Evolutionary conservation across 2,113 vertebrate species (phyloP).

Genomic region (Thalassoma bifasciatum): DNA sequence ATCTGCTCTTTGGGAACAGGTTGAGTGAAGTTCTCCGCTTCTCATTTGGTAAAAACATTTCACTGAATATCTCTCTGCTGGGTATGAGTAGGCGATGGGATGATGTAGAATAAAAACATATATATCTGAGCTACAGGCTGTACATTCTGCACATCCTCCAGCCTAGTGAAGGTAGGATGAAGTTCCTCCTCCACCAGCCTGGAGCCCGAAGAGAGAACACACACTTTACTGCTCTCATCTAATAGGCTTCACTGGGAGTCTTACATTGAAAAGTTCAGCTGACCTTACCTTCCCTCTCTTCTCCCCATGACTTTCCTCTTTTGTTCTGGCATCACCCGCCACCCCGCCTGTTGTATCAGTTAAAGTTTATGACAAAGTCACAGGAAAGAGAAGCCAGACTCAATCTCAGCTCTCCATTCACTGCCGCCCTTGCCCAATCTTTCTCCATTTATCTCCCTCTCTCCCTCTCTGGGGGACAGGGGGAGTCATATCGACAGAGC

Average conservation of each 20-base stretch:
- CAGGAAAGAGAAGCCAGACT: conserved; percentile 28
- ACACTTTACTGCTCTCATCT: conserved; percentile 7
- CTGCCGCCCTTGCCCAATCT: conserved; percentile 19
- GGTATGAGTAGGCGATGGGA: conserved; percentile 24
- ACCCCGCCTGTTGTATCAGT: conserved; percentile 16
- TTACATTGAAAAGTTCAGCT: conserved; percentile 19
- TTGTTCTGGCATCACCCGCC: conserved; percentile 8
- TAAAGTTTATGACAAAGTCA: conserved; percentile 66
- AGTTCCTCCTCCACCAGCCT: conserved; percentile 6
- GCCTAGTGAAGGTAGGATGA: conserved; percentile 31
- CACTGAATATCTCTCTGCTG: conserved; percentile 35
- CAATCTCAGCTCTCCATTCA: conserved; percentile 14
- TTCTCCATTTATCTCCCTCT: conserved; percentile 44
- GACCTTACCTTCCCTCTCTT: conserved; percentile 9
- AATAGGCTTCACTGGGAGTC: background rate
- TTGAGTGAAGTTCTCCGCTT: conserved; percentile 25
- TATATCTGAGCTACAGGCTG: conserved; percentile 9
- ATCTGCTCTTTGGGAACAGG: conserved; percentile 12
- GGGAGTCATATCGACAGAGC: conserved; percentile 42
- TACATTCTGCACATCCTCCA: conserved; percentile 10
- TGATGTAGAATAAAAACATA: conserved; percentile 37
- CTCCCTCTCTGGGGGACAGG: conserved; percentile 21
- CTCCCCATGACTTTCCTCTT: conserved; percentile 30
- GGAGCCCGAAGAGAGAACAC: background rate
- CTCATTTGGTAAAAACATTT: conserved; percentile 36